Base-by-base conservation (phyloP, 2,797 vertebrate genomes). In the Halcyon chelicuti region DNA sequence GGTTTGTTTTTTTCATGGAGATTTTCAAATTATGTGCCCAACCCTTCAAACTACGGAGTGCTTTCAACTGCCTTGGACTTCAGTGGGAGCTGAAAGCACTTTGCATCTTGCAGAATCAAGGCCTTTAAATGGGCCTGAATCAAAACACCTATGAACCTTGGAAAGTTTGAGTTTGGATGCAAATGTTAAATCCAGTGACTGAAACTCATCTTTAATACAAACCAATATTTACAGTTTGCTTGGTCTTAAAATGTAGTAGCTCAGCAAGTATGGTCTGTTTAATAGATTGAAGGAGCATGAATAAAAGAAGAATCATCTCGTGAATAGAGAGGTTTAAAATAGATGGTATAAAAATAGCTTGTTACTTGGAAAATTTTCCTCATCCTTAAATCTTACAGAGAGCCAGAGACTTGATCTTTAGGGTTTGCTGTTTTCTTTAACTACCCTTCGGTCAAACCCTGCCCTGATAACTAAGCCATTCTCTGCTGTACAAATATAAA, bases 301-400 rank as follows among this genome's bases (percentile, higher is more conserved):
- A 91, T 92, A 94, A 88, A 96, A 88, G 86, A 94, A 90, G 17
- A 61, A 95, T 91, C 90, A 49, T 93, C 81, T 86, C 9, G 9
- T 83, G 68, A 95, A 97, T 62, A 96, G 86, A 92, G 90, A 90
- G 21, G 72, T 94, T 95, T 90, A 96, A 96, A 97, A 97, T 97
- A 97, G 95, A 93, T 80, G 31, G 66, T 73, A 84, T 84, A 97
- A 97, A 95, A 96, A 96, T 95, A 97, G 82, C 92, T 90, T 89
- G 94, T 95, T 95, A 96, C 94, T 97, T 97, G 80, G 93, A 91
- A 93, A 96, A 94, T 93, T 79, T 96, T 96, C 82, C 82, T 78
- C 76, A 91, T 95, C 90, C 57, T 93, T 91, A 88, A 79, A 70
- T 75, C 67, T 93, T 89, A 86, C 40, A 84, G 66, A 92, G 79